Evolutionary conservation across 2,888 invertebrate species (phyloP).

Genomic region (Rhamnusium bicolor): DNA sequence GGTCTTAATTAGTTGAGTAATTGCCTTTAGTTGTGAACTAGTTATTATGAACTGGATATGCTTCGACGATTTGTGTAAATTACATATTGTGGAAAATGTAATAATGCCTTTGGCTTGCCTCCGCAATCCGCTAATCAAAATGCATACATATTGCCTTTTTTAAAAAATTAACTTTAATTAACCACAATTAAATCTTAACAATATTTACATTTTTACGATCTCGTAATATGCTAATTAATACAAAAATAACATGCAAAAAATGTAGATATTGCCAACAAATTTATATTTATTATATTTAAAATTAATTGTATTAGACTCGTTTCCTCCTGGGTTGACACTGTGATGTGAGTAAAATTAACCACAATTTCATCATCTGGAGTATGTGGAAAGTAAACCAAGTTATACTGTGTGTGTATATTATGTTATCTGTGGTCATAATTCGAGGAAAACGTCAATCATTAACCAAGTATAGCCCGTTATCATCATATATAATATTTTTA

Average conservation of each 20-base stretch:
- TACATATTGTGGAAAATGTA: conserved; percentile 31
- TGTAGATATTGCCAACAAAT: neutral
- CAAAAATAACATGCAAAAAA: neutral
- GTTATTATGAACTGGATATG: conserved; percentile 54
- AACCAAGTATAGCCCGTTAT: too few relatives aligned
- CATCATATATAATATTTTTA: too few relatives aligned
- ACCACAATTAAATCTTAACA: conserved; percentile 5
- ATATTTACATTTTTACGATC: neutral
- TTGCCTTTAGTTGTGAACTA: conserved; percentile 58
- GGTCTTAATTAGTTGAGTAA: conserved; percentile 61
- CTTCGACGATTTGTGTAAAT: conserved; percentile 50
- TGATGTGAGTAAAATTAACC: too few relatives aligned
- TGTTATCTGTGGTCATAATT: too few relatives aligned
- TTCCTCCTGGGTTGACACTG: too few relatives aligned
- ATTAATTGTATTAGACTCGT: too few relatives aligned
- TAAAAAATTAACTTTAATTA: conserved; percentile 18
- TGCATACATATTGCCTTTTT: conserved; percentile 13
- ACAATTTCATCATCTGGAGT: too few relatives aligned
- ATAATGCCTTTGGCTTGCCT: conserved; percentile 25
- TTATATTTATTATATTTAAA: too few relatives aligned
- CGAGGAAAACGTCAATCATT: too few relatives aligned
- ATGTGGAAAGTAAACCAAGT: too few relatives aligned
- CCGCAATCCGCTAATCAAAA: conserved; percentile 31
- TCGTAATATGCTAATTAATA: neutral
- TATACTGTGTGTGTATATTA: too few relatives aligned